Conservation (phyloP, 2,797 vertebrate genomes). For the Paratrypauchen microcephalus region DNA sequence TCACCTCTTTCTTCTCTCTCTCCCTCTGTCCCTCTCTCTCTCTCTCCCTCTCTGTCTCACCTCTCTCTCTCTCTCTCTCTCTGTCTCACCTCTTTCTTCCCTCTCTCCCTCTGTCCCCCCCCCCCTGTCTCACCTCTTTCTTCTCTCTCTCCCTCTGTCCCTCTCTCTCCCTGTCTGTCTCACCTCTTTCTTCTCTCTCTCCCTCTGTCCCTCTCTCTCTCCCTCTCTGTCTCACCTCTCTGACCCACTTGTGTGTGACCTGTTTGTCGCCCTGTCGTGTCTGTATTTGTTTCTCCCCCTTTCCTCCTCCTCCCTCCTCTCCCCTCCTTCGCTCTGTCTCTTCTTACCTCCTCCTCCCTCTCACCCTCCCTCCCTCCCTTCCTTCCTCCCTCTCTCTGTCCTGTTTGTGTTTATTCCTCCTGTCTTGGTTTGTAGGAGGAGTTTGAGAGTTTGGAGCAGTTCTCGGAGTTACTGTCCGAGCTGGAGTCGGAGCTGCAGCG, state of each 20-base stretch:
- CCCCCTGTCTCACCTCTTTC: too few relatives aligned
- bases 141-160: background rate
- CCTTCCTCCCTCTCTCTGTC: constrained; percentile 8
- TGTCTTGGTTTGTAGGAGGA: constrained; percentile 60
- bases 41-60: too few relatives aligned
- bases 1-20: too few relatives aligned
- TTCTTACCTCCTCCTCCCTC: too few relatives aligned
- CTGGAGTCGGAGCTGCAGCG: constrained; percentile 77
- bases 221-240: background rate
- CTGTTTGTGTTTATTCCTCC: background rate
- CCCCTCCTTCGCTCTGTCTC: background rate
- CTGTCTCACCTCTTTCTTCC: too few relatives aligned
- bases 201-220: background rate
- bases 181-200: background rate
- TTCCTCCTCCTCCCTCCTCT: too few relatives aligned
- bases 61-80: background rate
- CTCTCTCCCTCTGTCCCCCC: too few relatives aligned
- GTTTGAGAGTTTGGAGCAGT: constrained; percentile 77
- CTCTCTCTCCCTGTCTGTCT: too few relatives aligned
- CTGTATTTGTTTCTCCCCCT: background rate
- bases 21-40: too few relatives aligned
- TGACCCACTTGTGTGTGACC: too few relatives aligned
- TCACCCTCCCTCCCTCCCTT: too few relatives aligned
- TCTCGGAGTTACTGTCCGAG: constrained; percentile 68
- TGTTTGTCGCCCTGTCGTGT: background rate